Evolutionary conservation across 2,888 invertebrate genomes (phyloP).

Genomic region (Harpagoxenus sublaevis): DNA sequence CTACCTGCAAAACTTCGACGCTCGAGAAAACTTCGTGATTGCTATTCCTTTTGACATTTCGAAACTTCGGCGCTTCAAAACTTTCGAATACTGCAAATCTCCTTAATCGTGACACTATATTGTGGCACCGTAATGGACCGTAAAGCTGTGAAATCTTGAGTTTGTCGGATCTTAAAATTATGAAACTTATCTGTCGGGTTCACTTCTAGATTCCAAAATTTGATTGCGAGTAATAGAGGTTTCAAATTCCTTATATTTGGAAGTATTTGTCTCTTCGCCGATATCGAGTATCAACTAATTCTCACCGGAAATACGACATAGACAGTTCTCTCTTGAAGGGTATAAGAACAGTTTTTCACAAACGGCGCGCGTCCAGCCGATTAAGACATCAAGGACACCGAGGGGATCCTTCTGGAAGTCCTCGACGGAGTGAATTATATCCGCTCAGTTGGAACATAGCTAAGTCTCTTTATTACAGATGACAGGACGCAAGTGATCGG

Average conservation of each 20-base stretch:
- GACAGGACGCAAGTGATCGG: conserved; percentile 42
- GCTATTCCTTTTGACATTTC: neutral
- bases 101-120: neutral
- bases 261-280: neutral
- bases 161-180: neutral
- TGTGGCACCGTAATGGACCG: neutral
- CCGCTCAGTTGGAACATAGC: conserved; percentile 45
- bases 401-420: neutral
- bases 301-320: no score
- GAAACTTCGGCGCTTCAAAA: neutral
- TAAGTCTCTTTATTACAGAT: conserved; percentile 56
- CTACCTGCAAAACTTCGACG: neutral
- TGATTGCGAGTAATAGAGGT: neutral
- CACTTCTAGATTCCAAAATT: neutral
- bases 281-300: neutral
- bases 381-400: conserved; percentile 3
- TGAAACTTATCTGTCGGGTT: neutral
- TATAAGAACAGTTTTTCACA: neutral
- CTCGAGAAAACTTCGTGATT: neutral
- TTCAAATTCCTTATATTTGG: neutral
- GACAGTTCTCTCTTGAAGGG: neutral
- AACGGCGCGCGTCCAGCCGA: neutral
- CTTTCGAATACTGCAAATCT: neutral
- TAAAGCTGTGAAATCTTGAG: neutral
- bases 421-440: conserved; percentile 50